Conservation (phyloP, 1,140 invertebrate species). For the Zaprionus lachaisei region DNA sequence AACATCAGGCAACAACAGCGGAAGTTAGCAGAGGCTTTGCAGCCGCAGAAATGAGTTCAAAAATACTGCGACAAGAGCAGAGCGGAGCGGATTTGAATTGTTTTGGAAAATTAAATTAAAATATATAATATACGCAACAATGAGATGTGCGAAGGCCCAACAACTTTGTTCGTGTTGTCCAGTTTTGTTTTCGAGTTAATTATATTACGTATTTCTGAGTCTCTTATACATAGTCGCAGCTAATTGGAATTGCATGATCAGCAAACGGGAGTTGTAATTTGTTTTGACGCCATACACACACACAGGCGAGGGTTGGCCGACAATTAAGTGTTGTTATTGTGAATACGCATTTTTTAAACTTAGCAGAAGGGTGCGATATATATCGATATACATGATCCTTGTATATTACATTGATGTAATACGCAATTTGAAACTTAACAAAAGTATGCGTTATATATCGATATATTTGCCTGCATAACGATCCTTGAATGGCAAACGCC, state of each 20-base stretch:
- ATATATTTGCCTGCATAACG: no score
- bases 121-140: constrained; percentile 39
- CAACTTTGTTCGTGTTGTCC: constrained; percentile 56
- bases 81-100: constrained; percentile 5
- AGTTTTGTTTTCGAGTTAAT: constrained; percentile 65
- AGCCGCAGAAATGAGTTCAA: constrained; percentile 55
- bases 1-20: constrained; percentile 60
- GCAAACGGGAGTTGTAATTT: constrained; percentile 61
- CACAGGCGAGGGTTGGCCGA: constrained; percentile 7
- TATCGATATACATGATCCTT: no score
- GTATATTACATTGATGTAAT: not conserved
- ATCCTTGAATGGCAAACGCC: not conserved
- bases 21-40: constrained; percentile 69
- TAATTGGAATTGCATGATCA: constrained; percentile 80
- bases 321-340: not conserved
- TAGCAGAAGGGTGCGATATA: not conserved
- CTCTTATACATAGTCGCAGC: constrained; percentile 53
- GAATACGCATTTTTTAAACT: not conserved
- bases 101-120: constrained; percentile 24
- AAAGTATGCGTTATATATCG: not conserved
- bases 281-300: constrained; percentile 43
- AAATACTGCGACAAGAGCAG: constrained; percentile 13
- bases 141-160: constrained; percentile 41
- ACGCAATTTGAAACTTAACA: not conserved
- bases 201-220: constrained; percentile 62